Conservation (phyloP, 1,140 invertebrate genomes). For the Hydropsyche tenuis region DNA sequence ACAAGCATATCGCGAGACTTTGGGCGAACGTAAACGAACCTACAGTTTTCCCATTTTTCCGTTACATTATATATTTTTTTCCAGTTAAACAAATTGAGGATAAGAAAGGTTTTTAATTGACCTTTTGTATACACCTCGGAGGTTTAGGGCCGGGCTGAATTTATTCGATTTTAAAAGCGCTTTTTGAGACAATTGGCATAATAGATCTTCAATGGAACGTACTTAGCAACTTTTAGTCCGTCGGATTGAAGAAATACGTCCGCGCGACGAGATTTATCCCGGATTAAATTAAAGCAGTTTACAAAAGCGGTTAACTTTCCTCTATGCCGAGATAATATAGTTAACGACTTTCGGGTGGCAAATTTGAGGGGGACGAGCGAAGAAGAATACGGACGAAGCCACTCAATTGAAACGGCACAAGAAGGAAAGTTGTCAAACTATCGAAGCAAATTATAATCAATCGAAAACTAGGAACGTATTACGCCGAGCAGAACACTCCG, state of each 20-base stretch:
- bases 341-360: constrained; percentile 1
- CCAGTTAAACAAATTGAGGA: not conserved
- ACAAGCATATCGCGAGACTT: constrained; percentile 1
- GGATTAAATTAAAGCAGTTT: constrained; percentile 29
- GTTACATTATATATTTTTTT: not conserved
- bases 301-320: constrained; percentile 28
- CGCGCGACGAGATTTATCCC: constrained; percentile 12
- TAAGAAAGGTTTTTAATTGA: not conserved
- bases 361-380: not conserved
- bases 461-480: not conserved
- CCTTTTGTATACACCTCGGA: too few species aligned
- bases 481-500: not conserved
- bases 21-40: constrained; percentile 4
- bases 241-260: constrained; percentile 27
- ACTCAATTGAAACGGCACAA: constrained; percentile 8
- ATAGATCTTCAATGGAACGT: constrained; percentile 27
- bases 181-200: constrained; percentile 19
- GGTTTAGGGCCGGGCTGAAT: not conserved
- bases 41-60: too few species aligned
- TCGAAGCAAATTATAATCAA: constrained; percentile 9
- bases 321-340: constrained; percentile 27
- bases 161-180: constrained; percentile 21
- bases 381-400: not conserved
- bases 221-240: constrained; percentile 27
- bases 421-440: constrained; percentile 17